Base-by-base conservation (phyloP, 2,797 vertebrate genomes). In the Paguma larvata region DNA sequence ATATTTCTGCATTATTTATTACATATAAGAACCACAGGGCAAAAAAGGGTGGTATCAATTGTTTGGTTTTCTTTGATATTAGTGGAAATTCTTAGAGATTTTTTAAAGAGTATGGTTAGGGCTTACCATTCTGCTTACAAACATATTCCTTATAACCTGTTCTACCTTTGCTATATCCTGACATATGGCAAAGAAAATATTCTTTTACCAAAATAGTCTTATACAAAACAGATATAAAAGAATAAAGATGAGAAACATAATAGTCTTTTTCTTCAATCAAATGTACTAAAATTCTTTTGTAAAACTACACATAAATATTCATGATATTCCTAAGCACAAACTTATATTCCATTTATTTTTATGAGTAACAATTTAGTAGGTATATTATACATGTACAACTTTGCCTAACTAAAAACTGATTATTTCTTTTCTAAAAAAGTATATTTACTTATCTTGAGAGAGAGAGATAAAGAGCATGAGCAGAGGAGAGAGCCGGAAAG, bases 271-370 rank as follows among this genome's bases (percentile, higher is more conserved):
- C 46, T 68, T 67, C 41, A 82, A 51, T 75, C 73, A 82, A 86
- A 96, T 75, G 5, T 68, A 84, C 11, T 88, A 89, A 84, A 77
- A 62, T 77, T 78, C 14, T 34, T 90, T 80, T 67, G 16, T 90
- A 93, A 86, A 85, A 67, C 21, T 67, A 21, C 10, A n/a, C n/a
- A 79, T 67, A 82, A 56, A 90, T 82, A 79, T 18, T 56, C 72
- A 62, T 75, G 27, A 38, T 83, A 75, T 93, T 80, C 32, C 32
- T 73, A 90, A 90, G 80, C 32, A 80, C 25, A 90, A 80, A 48
- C 38, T 56, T 67, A 59, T 68, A 75, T 83, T 75, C n/a, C 68
- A 34, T 86, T 94, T 91, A 94, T 80, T 62, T 96, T 91, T 59
- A 23, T 44, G 59, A 86, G 27, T 86, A 82, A 75, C 6, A 62